Evolutionary conservation across 2,888 invertebrate genomes (phyloP).

Genomic region (Nemapogon koenigi): DNA sequence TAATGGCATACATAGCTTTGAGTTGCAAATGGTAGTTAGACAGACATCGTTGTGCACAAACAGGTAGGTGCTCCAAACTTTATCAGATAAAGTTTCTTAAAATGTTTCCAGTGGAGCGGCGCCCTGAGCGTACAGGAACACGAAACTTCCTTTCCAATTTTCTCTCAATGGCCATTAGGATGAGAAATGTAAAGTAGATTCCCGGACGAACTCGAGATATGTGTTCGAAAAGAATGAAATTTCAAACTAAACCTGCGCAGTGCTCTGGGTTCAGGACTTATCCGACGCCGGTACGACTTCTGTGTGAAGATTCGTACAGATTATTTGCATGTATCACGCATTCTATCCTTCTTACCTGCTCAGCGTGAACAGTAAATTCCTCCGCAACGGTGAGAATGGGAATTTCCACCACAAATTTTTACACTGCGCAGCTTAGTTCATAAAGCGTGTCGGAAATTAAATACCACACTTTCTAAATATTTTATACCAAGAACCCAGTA

Average conservation of each 20-base stretch:
- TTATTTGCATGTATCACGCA: constrained; percentile 32
- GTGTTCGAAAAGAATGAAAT: constrained; percentile 59
- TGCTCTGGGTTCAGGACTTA: constrained; percentile 26
- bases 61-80: constrained; percentile 8
- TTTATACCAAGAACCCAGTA: no score
- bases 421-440: no score
- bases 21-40: no score
- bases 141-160: constrained; percentile 62
- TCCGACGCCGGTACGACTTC: constrained; percentile 29
- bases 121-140: constrained; percentile 37
- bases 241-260: constrained; percentile 45
- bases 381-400: no score
- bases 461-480: no score
- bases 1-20: no score
- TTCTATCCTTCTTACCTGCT: no score
- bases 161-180: constrained; percentile 63
- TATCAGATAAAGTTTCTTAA: constrained; percentile 26
- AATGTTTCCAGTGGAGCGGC: constrained; percentile 31
- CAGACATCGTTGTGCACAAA: constrained; percentile 4
- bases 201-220: constrained; percentile 55
- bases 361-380: no score
- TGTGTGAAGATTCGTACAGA: no score
- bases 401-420: no score
- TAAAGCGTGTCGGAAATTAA: no score
- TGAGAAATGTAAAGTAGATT: constrained; percentile 64